Evolutionary conservation across 2,113 vertebrate species (phyloP).

Genomic region (Sebastes schlegelii): DNA sequence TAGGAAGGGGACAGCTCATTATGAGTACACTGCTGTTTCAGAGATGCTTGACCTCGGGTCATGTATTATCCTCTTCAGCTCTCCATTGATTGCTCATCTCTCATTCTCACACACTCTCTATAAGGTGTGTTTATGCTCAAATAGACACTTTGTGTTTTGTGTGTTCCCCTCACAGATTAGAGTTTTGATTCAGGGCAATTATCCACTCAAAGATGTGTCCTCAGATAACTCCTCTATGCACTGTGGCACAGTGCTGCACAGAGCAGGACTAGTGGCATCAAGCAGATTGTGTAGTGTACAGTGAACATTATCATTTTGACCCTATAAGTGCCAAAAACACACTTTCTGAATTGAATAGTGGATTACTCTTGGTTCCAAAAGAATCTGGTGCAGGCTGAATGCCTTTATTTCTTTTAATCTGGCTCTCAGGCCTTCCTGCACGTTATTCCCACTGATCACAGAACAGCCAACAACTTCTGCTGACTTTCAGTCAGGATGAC

Average conservation of each 20-base stretch:
- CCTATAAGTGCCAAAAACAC: not conserved
- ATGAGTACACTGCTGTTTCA: constrained; percentile 20
- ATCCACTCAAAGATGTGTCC: constrained; percentile 33
- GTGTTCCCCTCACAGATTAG: constrained; percentile 16
- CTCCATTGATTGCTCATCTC: constrained; percentile 33
- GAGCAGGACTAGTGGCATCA: constrained; percentile 22
- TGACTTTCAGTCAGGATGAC: too few species aligned
- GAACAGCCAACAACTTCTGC: not conserved
- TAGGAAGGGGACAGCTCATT: constrained; percentile 34
- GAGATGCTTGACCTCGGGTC: constrained; percentile 31
- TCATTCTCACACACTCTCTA: constrained; percentile 38
- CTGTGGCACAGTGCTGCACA: not conserved
- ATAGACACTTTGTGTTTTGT: constrained; percentile 25
- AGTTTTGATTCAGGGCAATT: constrained; percentile 38
- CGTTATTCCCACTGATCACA: not conserved
- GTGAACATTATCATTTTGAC: not conserved
- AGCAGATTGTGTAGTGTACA: not conserved
- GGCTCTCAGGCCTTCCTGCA: not conserved
- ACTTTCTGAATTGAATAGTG: not conserved
- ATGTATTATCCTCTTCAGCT: constrained; percentile 39
- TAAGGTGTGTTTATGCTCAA: constrained; percentile 15
- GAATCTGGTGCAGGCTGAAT: not conserved
- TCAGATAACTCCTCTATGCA: constrained; percentile 5
- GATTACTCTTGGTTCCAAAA: not conserved
- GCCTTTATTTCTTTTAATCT: constrained; percentile 1